Evolutionary conservation across 2,113 vertebrate genomes (phyloP).

Genomic region (Phyllostomus hastatus): DNA sequence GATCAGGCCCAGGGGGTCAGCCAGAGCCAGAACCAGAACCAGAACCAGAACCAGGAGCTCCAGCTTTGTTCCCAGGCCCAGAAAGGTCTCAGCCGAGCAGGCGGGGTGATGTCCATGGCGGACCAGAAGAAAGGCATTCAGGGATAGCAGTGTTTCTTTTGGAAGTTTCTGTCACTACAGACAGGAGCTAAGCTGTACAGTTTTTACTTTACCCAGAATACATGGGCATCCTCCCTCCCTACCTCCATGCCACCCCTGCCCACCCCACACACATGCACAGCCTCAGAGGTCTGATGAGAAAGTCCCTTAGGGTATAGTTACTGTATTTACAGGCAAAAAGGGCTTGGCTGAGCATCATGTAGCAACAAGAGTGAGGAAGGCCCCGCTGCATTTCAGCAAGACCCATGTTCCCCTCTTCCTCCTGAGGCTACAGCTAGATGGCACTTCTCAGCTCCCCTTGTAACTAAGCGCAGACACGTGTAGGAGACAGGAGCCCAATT

Average conservation of each 20-base stretch:
- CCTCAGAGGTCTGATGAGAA: background rate
- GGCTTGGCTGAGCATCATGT: background rate
- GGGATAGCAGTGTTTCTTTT: background rate
- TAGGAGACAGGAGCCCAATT: background rate
- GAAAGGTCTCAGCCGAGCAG: background rate
- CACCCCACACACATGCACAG: rapidly evolving
- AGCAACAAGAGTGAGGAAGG: background rate
- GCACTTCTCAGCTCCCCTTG: background rate
- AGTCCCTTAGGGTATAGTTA: background rate
- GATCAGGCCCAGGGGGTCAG: background rate
- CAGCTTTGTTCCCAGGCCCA: background rate
- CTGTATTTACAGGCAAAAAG: background rate
- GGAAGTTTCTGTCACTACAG: background rate
- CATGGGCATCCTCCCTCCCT: background rate
- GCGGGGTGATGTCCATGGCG: background rate
- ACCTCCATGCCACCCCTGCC: background rate
- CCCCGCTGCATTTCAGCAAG: background rate
- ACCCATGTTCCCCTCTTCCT: background rate
- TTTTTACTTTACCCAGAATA: background rate
- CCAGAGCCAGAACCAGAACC: background rate
- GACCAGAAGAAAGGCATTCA: background rate
- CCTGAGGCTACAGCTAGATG: background rate
- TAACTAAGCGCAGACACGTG: rapidly evolving
- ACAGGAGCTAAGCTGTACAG: background rate
- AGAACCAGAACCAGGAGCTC: background rate